Conservation (phyloP, 2,797 vertebrate genomes). For the Notoglanidium macrostoma region DNA sequence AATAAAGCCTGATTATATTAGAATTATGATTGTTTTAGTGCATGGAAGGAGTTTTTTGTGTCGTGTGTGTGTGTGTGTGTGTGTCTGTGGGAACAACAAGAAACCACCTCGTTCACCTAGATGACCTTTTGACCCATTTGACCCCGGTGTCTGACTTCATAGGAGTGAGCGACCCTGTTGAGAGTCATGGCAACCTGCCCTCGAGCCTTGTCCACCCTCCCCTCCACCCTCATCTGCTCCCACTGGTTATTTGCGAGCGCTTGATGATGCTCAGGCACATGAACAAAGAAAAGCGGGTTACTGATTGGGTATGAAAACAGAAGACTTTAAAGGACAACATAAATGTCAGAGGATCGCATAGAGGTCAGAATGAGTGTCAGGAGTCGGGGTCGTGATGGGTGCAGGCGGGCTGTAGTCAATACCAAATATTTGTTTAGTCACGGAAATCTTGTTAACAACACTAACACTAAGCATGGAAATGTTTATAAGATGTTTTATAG, state of each 20-base stretch:
- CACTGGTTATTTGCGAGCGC: constrained; percentile 46
- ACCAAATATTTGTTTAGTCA: constrained; percentile 31
- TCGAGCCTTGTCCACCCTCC: constrained; percentile 19
- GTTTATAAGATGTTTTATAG: not conserved
- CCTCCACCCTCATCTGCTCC: constrained; percentile 29
- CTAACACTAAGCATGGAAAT: not conserved
- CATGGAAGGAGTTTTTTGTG: not conserved
- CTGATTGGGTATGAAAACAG: constrained; percentile 18
- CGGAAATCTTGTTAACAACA: constrained; percentile 11
- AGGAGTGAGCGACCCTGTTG: constrained; percentile 43
- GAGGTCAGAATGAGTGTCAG: not conserved
- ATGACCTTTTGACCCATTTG: constrained; percentile 45
- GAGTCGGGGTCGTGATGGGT: not conserved
- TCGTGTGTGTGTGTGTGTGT: constrained; percentile 17
- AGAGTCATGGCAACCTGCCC: constrained; percentile 45
- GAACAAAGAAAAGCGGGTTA: constrained; percentile 24
- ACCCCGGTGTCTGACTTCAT: constrained; percentile 52
- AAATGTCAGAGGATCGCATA: not conserved
- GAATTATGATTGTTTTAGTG: not conserved
- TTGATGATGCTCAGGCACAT: constrained; percentile 35
- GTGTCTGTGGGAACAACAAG: constrained; percentile 29
- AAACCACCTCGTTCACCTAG: constrained; percentile 39
- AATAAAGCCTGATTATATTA: not conserved
- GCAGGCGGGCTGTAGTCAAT: not conserved
- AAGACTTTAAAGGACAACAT: constrained; percentile 18